phyloP scores from a whole-genome alignment of 1,140 invertebrate genomes.

The Brachionus sp. region DNA sequence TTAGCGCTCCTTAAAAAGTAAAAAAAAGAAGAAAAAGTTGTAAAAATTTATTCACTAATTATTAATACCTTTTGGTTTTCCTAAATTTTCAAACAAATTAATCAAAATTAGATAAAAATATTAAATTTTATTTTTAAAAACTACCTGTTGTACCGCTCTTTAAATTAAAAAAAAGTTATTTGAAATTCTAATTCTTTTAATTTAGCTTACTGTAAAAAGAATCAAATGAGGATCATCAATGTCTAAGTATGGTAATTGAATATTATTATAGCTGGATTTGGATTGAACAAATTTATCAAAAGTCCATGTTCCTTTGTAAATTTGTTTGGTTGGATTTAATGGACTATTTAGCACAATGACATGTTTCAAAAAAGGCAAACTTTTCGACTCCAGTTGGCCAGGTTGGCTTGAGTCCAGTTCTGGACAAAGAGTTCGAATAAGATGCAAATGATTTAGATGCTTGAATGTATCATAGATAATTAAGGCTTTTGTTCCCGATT shows the following conservation, averaged over 20 bases:
- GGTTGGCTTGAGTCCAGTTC: background rate
- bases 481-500: background rate
- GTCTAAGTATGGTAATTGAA: conserved; percentile 12
- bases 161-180: background rate
- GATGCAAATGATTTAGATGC: background rate
- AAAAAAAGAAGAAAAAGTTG: background rate
- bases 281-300: background rate
- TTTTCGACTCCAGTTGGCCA: conserved; percentile 20
- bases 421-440: background rate
- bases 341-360: conserved; percentile 23
- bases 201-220: conserved; percentile 22
- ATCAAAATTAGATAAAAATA: background rate
- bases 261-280: background rate
- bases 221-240: conserved; percentile 42
- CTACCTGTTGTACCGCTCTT: conserved; percentile 65
- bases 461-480: conserved; percentile 39
- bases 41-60: background rate
- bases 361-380: conserved; percentile 1
- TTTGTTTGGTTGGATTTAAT: background rate
- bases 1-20: conserved; percentile 64
- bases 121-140: background rate
- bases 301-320: conserved; percentile 24
- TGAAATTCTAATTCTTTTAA: background rate
- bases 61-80: conserved; percentile 66
- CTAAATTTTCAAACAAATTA: background rate